phyloP scores from a whole-genome alignment of 2,888 invertebrate genomes.

The Bombylius discolor region DNA sequence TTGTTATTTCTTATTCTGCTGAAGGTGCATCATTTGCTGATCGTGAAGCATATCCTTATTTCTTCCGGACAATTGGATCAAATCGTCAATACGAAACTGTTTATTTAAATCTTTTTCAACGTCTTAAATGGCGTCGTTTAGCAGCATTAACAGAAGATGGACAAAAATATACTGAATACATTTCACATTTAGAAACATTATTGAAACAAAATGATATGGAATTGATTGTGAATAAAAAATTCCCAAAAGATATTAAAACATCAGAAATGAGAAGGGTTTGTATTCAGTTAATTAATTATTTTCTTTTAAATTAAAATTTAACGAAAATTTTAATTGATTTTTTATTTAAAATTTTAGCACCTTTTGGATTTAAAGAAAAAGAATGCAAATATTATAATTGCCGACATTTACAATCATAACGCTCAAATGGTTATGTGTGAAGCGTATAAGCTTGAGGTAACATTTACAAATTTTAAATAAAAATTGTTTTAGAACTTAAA shows the following conservation, averaged over 20 bases:
- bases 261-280: conserved; percentile 45
- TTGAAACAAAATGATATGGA: conserved; percentile 48
- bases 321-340: too few species aligned
- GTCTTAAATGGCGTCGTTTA: conserved; percentile 53
- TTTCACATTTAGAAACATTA: conserved; percentile 53
- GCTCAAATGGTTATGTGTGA: conserved; percentile 71
- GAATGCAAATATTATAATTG: conserved; percentile 62
- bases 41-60: conserved; percentile 57
- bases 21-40: conserved; percentile 61
- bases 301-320: too few species aligned
- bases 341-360: conserved; percentile 37
- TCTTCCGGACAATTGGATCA: conserved; percentile 68
- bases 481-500: too few species aligned
- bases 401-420: conserved; percentile 61
- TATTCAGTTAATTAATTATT: background rate
- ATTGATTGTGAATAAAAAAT: conserved; percentile 55
- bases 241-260: conserved; percentile 45
- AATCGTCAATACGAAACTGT: conserved; percentile 49
- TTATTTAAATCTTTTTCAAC: conserved; percentile 47
- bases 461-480: background rate
- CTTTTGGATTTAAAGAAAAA: conserved; percentile 50
- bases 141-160: conserved; percentile 69
- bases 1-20: conserved; percentile 65
- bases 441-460: conserved; percentile 39
- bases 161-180: conserved; percentile 64